These are phyloP conservation scores for Salvelinus sp. DNA, from an alignment of 2,113 vertebrate species.

Conservation along the genomic window DNA sequence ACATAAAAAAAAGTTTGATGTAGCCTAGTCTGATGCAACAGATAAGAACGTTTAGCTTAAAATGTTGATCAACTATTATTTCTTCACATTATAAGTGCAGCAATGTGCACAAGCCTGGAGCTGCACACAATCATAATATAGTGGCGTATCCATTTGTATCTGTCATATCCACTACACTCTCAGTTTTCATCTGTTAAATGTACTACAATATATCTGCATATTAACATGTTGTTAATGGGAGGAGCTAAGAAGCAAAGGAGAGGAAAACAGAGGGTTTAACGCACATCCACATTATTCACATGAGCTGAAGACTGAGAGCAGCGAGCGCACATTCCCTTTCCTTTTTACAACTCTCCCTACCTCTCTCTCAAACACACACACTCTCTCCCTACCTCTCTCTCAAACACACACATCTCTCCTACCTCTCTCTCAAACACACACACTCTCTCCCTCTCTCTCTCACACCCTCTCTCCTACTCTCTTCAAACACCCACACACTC, in stretches of 20 bases:
- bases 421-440: neutral
- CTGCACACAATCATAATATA: neutral
- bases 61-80: no score
- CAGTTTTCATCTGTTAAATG: neutral
- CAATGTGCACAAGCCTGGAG: constrained; percentile 13
- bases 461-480: neutral
- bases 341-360: neutral
- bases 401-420: neutral
- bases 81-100: neutral
- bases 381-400: no score
- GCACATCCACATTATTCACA: neutral
- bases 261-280: neutral
- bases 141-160: neutral
- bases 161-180: no score
- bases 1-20: no score
- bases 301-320: neutral
- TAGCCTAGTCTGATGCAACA: no score
- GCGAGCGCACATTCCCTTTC: neutral
- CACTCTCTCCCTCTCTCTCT: neutral
- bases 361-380: no score
- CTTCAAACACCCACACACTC: neutral
- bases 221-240: neutral
- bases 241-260: neutral
- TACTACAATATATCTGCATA: neutral
- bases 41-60: no score